These are phyloP conservation scores for Trachymyrmex cornetzi DNA, from an alignment of 1,140 invertebrate species.

Conservation along the genomic window DNA sequence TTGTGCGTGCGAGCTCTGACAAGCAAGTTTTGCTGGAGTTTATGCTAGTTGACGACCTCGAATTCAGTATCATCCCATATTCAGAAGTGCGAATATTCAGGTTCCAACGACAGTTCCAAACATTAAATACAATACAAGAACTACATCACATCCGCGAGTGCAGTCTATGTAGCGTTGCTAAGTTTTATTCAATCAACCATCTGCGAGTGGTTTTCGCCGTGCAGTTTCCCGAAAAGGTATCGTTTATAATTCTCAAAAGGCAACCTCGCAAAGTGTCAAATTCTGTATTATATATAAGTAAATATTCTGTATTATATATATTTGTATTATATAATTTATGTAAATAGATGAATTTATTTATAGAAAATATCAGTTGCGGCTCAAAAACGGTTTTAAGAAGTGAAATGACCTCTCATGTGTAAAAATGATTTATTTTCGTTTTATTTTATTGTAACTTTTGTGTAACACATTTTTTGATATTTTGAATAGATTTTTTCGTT, in stretches of 20 bases:
- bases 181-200: slow-evolving; percentile 27
- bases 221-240: background rate
- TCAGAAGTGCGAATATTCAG: slow-evolving; percentile 28
- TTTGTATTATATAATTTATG: too few species aligned
- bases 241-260: background rate
- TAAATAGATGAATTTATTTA: too few species aligned
- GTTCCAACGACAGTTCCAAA: slow-evolving; percentile 6
- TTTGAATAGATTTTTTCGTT: too few species aligned
- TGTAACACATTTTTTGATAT: too few species aligned
- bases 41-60: slow-evolving; percentile 35
- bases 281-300: too few species aligned
- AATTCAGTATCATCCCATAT: slow-evolving; percentile 31
- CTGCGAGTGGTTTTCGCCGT: background rate
- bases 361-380: too few species aligned
- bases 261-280: too few species aligned
- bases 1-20: slow-evolving; percentile 22
- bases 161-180: background rate
- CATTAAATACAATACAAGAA: slow-evolving; percentile 35
- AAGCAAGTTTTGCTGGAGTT: slow-evolving; percentile 31
- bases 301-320: too few species aligned
- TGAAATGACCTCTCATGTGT: too few species aligned
- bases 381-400: too few species aligned
- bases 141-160: background rate
- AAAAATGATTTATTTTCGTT: too few species aligned
- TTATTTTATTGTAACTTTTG: too few species aligned